phyloP scores from a whole-genome alignment of 2,797 vertebrate genomes.

The Hypotaenidia philippensis region DNA sequence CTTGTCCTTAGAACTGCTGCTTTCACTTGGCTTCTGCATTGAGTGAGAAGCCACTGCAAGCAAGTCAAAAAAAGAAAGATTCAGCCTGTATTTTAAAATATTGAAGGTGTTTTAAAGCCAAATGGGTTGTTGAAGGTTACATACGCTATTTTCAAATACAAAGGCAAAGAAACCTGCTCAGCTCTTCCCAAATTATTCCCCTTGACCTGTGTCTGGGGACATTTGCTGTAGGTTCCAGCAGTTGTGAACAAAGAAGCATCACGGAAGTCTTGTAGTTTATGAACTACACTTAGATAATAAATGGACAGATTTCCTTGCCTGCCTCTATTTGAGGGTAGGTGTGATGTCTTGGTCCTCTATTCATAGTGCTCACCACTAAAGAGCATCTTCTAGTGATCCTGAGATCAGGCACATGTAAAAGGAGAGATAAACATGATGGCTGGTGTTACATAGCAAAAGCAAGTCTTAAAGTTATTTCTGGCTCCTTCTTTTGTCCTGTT shows the following conservation, averaged over 20 bases:
- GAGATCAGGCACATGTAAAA: background rate
- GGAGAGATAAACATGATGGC: background rate
- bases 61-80: background rate
- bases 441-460: background rate
- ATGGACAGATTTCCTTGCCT: background rate
- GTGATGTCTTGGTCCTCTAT: background rate
- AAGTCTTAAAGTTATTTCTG: constrained; percentile 2
- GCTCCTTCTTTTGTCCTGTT: background rate
- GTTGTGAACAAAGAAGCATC: background rate
- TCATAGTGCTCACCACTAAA: background rate
- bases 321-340: background rate
- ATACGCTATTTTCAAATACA: background rate
- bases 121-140: background rate
- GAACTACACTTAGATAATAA: background rate
- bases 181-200: background rate
- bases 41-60: background rate
- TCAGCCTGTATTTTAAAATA: background rate
- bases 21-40: background rate
- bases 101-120: background rate
- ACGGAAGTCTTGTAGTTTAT: background rate
- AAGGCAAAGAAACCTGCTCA: background rate
- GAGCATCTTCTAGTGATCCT: background rate
- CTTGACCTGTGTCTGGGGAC: background rate
- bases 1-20: background rate
- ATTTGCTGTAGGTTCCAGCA: background rate